Conservation (phyloP, 2,113 vertebrate genomes). For the Bufo bufo region DNA sequence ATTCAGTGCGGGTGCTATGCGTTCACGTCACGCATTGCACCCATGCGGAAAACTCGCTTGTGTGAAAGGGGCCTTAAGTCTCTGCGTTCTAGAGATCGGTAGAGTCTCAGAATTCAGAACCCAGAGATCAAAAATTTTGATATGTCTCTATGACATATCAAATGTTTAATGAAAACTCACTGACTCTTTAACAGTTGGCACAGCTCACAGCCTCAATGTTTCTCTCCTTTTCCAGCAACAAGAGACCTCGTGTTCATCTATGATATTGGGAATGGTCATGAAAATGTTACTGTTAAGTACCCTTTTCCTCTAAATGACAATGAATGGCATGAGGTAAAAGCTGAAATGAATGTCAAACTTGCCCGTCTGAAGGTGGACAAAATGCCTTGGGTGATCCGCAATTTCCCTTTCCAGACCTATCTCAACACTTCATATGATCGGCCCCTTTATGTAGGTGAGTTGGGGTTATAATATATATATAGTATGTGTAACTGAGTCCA, state of each 20-base stretch:
- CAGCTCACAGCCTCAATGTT: background rate
- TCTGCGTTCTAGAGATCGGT: too few species aligned
- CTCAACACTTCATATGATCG: slow-evolving; percentile 86
- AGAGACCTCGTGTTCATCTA: slow-evolving; percentile 85
- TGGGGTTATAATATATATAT: background rate
- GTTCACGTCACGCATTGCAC: too few species aligned
- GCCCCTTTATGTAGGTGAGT: slow-evolving; percentile 87
- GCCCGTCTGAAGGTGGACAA: slow-evolving; percentile 91
- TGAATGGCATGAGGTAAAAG: slow-evolving; percentile 94
- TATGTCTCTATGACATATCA: too few species aligned
- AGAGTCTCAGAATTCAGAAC: too few species aligned
- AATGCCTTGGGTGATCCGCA: slow-evolving; percentile 84
- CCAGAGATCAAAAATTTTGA: too few species aligned
- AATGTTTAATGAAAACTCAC: too few species aligned
- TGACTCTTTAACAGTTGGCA: background rate
- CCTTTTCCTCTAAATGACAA: slow-evolving; percentile 86
- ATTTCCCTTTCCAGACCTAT: slow-evolving; percentile 88
- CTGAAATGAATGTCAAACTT: slow-evolving; percentile 92
- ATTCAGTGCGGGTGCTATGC: too few species aligned
- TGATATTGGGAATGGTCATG: slow-evolving; percentile 90
- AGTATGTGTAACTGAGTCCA: background rate
- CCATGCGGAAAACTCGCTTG: too few species aligned
- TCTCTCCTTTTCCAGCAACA: slow-evolving; percentile 73
- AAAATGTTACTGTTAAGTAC: slow-evolving; percentile 83
- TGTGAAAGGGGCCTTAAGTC: too few species aligned